Percentiles rank a stretch among this genome's conserved stretches.
phyloP scores from a whole-genome alignment of 2,888 invertebrate species.

The Caenorhabditis sp. region DNA sequence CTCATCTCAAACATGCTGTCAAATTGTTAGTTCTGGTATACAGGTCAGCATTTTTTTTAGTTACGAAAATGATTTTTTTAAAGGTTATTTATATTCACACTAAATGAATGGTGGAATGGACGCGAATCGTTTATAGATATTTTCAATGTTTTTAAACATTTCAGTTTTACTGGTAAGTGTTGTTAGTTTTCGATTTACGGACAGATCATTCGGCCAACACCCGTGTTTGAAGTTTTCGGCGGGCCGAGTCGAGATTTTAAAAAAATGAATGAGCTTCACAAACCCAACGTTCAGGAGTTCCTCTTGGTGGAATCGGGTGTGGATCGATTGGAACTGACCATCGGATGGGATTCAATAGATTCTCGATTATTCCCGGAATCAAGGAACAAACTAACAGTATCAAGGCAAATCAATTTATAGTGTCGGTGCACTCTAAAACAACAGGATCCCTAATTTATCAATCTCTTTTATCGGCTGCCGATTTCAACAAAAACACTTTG shows the following conservation, averaged over 20 bases:
- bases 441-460: slow-evolving; percentile 36
- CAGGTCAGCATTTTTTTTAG: slow-evolving; percentile 3
- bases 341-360: slow-evolving; percentile 86
- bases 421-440: slow-evolving; percentile 40
- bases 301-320: slow-evolving; percentile 74
- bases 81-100: slow-evolving; percentile 39
- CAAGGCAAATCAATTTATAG: slow-evolving; percentile 54
- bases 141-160: slow-evolving; percentile 70
- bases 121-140: slow-evolving; percentile 72
- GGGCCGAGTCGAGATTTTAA: not conserved
- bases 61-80: slow-evolving; percentile 10
- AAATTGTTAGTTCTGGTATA: not conserved
- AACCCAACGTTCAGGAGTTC: slow-evolving; percentile 15
- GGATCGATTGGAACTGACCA: slow-evolving; percentile 88
- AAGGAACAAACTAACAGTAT: slow-evolving; percentile 81
- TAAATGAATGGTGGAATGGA: slow-evolving; percentile 64
- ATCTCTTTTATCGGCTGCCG: slow-evolving; percentile 40
- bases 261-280: too few relatives aligned
- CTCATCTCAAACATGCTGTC: slow-evolving; percentile 43
- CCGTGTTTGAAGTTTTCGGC: not conserved
- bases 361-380: slow-evolving; percentile 84
- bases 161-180: slow-evolving; percentile 72
- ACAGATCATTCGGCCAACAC: not conserved
- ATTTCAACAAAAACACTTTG: slow-evolving; percentile 27
- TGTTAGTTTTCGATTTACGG: not conserved